phyloP scores from a whole-genome alignment of 2,113 vertebrate genomes.

The Ovis canadensis region DNA sequence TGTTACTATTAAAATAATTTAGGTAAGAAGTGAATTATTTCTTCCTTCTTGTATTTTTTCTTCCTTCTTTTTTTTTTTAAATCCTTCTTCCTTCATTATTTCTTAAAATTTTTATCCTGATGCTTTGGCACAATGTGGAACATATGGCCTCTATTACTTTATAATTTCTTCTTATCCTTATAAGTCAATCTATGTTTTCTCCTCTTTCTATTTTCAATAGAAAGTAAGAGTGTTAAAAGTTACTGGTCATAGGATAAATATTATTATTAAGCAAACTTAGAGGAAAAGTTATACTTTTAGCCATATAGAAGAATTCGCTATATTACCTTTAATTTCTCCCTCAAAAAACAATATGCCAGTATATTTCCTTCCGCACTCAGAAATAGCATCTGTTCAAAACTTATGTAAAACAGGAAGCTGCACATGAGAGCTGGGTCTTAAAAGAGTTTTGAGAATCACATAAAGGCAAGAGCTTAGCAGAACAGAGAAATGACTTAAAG shows the following conservation, averaged over 20 bases:
- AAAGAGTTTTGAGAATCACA: neutral
- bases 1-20: neutral
- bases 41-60: neutral
- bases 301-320: neutral
- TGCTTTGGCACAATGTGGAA: neutral
- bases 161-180: neutral
- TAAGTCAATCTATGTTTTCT: neutral
- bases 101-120: neutral
- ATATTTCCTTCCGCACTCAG: neutral
- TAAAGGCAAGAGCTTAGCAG: neutral
- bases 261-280: neutral
- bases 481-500: neutral
- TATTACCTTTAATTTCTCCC: neutral
- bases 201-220: neutral
- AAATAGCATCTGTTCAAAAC: neutral
- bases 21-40: neutral
- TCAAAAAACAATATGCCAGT: neutral
- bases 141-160: neutral
- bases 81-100: neutral
- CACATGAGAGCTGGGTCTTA: neutral
- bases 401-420: neutral
- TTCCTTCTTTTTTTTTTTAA: accelerated
- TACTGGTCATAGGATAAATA: neutral
- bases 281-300: neutral
- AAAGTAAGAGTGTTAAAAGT: neutral